Conservation (phyloP, 2,888 invertebrate genomes). For the Cistogaster globosa region DNA sequence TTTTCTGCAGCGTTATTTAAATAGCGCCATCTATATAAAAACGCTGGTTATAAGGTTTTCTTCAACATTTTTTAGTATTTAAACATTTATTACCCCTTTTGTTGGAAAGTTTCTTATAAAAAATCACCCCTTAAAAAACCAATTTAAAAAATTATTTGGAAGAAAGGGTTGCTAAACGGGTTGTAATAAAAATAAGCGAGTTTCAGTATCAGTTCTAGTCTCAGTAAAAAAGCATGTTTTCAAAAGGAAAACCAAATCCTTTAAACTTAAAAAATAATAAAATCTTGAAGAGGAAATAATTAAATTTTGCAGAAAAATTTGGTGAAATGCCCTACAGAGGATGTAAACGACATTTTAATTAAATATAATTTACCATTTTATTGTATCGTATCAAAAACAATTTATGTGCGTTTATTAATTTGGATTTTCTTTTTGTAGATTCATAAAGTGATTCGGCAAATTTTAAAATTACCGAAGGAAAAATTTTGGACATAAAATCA, state of each 20-base stretch:
- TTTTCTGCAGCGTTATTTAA: not conserved
- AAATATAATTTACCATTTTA: not conserved
- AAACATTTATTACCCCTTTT: constrained; percentile 53
- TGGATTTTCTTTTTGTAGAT: constrained; percentile 43
- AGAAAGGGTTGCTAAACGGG: constrained; percentile 56
- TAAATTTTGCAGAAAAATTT: not conserved
- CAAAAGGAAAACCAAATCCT: not conserved
- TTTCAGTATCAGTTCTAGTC: not conserved
- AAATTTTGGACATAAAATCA: not conserved
- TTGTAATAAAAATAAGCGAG: constrained; percentile 6
- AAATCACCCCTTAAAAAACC: constrained; percentile 49
- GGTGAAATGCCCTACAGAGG: not conserved
- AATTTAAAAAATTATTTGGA: not conserved
- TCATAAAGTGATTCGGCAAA: not conserved
- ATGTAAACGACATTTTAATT: not conserved
- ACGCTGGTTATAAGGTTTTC: not conserved
- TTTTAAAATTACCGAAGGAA: not conserved
- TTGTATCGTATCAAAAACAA: not conserved
- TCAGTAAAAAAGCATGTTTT: constrained; percentile 3
- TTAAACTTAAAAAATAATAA: not conserved
- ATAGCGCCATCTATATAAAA: constrained; percentile 21
- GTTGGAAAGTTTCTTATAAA: constrained; percentile 42
- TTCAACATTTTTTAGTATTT: constrained; percentile 43
- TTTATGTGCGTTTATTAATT: constrained; percentile 31
- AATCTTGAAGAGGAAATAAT: not conserved